Evolutionary conservation across 2,797 vertebrate species (phyloP).

Genomic region (Chromis chromis): DNA sequence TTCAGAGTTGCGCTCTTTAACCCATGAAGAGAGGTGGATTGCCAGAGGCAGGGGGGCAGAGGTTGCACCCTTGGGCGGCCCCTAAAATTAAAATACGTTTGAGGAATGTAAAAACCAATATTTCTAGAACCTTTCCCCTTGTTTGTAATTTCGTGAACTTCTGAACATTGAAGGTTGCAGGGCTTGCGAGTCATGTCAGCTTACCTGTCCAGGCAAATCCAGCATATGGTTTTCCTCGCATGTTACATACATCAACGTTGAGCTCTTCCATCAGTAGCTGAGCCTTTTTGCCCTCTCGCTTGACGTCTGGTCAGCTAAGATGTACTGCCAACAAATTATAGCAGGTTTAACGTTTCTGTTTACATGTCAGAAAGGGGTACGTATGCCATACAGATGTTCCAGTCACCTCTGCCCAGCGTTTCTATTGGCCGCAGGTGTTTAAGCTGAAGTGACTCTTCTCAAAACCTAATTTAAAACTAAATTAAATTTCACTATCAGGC

Average conservation of each 20-base stretch:
- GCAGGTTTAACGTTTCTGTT: background rate
- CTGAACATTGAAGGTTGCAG: constrained; percentile 17
- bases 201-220: constrained; percentile 50
- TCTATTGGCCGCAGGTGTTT: constrained; percentile 6
- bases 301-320: background rate
- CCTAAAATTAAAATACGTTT: constrained; percentile 14
- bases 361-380: background rate
- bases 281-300: background rate
- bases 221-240: constrained; percentile 16
- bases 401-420: background rate
- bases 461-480: constrained; percentile 12
- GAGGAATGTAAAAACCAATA: constrained; percentile 25
- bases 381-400: constrained; percentile 1
- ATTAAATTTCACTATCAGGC: constrained; percentile 20
- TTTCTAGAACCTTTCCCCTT: constrained; percentile 12
- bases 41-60: constrained; percentile 25
- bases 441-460: constrained; percentile 5
- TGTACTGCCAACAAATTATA: constrained; percentile 3
- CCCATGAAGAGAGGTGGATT: constrained; percentile 19
- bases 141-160: constrained; percentile 36
- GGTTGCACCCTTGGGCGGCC: background rate
- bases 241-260: background rate
- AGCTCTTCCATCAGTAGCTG: constrained; percentile 8
- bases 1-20: constrained; percentile 14
- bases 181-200: constrained; percentile 8